Evolutionary conservation across 2,888 invertebrate species (phyloP).

Genomic region (Antheraea assamensis): DNA sequence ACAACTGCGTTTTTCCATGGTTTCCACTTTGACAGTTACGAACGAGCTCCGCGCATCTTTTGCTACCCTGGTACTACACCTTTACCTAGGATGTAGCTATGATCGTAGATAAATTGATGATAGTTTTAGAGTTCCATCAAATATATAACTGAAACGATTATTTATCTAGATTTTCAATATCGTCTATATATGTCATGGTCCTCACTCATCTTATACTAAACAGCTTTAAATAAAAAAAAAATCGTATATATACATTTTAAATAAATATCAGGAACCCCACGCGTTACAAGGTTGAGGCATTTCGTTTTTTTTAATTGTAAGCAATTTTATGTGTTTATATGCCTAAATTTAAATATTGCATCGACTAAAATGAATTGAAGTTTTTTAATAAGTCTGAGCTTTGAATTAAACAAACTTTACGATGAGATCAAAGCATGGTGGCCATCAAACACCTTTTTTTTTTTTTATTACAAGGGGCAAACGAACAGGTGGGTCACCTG

Average conservation of each 20-base stretch:
- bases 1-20: conserved; percentile 63
- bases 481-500: too few relatives aligned
- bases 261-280: background rate
- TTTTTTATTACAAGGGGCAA: too few relatives aligned
- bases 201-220: background rate
- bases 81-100: conserved; percentile 73
- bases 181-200: too few relatives aligned
- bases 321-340: background rate
- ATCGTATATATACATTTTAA: background rate
- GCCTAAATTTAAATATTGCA: background rate
- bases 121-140: background rate
- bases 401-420: background rate
- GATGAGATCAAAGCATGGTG: background rate
- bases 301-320: conserved; percentile 23
- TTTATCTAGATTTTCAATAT: background rate
- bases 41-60: conserved; percentile 54
- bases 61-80: conserved; percentile 65
- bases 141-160: background rate
- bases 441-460: background rate
- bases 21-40: conserved; percentile 48
- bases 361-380: background rate
- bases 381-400: background rate
- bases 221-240: background rate
- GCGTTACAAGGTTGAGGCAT: background rate
- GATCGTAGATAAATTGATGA: conserved; percentile 72